phyloP scores from a whole-genome alignment of 2,888 invertebrate genomes.

The Nemoura dubitans region DNA sequence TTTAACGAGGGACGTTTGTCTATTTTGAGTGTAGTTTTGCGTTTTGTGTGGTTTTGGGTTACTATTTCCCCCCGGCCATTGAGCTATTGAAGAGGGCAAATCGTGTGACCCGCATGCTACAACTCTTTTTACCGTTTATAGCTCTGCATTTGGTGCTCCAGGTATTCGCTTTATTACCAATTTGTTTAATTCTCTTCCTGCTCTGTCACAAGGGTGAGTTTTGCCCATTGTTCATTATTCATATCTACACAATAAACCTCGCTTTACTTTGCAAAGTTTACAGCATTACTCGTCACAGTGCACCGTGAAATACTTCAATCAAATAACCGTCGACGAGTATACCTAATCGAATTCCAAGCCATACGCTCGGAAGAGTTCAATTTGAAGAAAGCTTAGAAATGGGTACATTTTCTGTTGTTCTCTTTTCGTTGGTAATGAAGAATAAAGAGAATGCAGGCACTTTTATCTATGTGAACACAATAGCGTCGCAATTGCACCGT shows the following conservation, averaged over 20 bases:
- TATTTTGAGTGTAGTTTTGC: background rate
- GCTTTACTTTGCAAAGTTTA: background rate
- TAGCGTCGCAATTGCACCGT: background rate
- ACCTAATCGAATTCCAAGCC: background rate
- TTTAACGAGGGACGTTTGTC: background rate
- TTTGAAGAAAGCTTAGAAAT: constrained; percentile 12
- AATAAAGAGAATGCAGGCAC: background rate
- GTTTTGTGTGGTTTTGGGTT: background rate
- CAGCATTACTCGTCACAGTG: background rate
- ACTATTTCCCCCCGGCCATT: background rate
- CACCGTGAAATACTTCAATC: background rate
- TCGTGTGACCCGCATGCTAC: background rate
- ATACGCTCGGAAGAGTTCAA: background rate
- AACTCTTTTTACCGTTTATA: background rate
- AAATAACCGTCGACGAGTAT: background rate
- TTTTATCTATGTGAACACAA: background rate
- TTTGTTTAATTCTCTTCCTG: background rate
- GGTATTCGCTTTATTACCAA: background rate
- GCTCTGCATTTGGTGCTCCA: background rate
- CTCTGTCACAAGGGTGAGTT: background rate
- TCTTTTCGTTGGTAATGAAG: background rate
- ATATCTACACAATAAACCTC: background rate
- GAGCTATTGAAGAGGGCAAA: background rate
- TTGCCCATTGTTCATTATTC: background rate
- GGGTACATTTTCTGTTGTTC: background rate